Percentiles rank a stretch among this genome's conserved stretches.
phyloP scores from a whole-genome alignment of 2,888 invertebrate genomes.

The Ryuthela nishihirai region DNA sequence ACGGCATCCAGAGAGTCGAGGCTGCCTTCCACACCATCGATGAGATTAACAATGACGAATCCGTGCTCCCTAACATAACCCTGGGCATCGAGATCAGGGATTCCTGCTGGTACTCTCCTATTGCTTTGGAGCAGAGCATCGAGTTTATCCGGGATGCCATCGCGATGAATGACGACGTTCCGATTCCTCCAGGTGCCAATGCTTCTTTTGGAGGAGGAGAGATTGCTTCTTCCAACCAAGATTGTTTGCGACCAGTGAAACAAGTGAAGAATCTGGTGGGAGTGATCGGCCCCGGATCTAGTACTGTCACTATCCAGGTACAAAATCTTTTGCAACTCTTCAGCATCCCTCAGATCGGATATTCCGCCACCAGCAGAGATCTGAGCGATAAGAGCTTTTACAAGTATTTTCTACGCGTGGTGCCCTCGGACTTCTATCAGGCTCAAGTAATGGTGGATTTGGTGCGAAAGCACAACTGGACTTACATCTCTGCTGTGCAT shows the following conservation, averaged over 20 bases:
- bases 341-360: conserved; percentile 64
- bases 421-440: conserved; percentile 72
- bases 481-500: conserved; percentile 70
- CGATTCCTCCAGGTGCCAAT: too few relatives aligned
- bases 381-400: conserved; percentile 69
- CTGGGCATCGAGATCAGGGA: conserved; percentile 70
- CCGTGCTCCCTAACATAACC: conserved; percentile 58
- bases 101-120: conserved; percentile 75
- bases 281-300: conserved; percentile 70
- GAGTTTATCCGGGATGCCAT: conserved; percentile 68
- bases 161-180: conserved; percentile 38
- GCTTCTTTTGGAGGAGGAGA: conserved; percentile 5
- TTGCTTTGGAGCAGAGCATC: conserved; percentile 71
- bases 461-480: conserved; percentile 67
- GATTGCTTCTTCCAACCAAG: background rate
- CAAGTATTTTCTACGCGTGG: conserved; percentile 70
- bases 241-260: conserved; percentile 29
- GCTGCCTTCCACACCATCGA: conserved; percentile 61
- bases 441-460: conserved; percentile 69
- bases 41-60: conserved; percentile 60
- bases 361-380: conserved; percentile 71
- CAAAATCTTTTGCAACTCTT: conserved; percentile 71
- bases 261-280: conserved; percentile 56
- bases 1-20: conserved; percentile 70
- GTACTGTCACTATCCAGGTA: conserved; percentile 64